Conservation (phyloP, 2,797 vertebrate genomes). For the Lithobates pipiens region DNA sequence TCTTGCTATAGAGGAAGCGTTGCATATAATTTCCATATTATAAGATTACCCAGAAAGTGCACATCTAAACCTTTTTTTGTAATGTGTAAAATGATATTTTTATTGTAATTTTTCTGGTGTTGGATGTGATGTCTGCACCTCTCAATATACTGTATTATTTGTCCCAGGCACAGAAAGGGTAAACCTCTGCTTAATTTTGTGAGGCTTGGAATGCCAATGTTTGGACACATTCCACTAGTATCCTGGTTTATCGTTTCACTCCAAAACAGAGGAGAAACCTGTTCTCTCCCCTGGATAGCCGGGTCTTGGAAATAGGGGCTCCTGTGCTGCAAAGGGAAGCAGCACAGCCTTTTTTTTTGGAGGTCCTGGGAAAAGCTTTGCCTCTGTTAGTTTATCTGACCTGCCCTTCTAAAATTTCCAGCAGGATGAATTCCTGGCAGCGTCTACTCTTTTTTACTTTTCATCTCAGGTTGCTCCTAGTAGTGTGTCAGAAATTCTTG, state of each 20-base stretch:
- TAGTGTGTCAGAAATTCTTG: slow-evolving; percentile 71
- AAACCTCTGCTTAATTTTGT: slow-evolving; percentile 30
- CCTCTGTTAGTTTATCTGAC: slow-evolving; percentile 72
- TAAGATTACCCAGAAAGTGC: no score
- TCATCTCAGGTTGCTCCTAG: slow-evolving; percentile 66
- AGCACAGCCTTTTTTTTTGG: slow-evolving; percentile 59
- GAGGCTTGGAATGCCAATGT: slow-evolving; percentile 38
- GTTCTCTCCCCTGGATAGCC: slow-evolving; percentile 23
- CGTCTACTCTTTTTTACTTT: slow-evolving; percentile 61
- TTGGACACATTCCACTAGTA: slow-evolving; percentile 46
- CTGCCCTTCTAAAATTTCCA: slow-evolving; percentile 78
- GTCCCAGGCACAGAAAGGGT: slow-evolving; percentile 7
- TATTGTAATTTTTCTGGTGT: not conserved
- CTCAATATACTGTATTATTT: not conserved
- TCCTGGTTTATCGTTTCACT: slow-evolving; percentile 46
- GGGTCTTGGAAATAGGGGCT: slow-evolving; percentile 17
- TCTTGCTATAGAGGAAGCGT: no score
- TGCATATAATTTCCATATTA: no score
- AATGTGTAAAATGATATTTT: not conserved
- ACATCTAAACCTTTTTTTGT: no score
- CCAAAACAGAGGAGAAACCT: slow-evolving; percentile 44
- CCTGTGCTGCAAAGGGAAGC: slow-evolving; percentile 38
- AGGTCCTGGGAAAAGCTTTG: slow-evolving; percentile 79
- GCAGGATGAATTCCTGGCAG: slow-evolving; percentile 68
- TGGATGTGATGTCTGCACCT: not conserved